phyloP scores from a whole-genome alignment of 2,888 invertebrate species.

The Trichopoda pennipes region DNA sequence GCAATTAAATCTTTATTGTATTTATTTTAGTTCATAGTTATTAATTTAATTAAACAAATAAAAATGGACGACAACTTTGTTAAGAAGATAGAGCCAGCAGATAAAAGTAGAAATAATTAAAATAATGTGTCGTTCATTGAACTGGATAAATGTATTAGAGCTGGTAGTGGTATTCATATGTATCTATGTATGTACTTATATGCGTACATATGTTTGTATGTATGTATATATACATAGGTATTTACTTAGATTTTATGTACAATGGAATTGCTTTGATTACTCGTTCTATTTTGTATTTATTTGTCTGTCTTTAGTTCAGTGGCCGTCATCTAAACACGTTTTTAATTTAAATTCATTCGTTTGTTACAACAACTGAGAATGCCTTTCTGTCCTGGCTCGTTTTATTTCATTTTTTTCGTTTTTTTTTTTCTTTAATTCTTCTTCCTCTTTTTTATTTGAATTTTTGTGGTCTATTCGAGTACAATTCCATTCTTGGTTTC shows the following conservation, averaged over 20 bases:
- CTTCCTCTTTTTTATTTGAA: background rate
- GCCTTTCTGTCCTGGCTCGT: slow-evolving; percentile 11
- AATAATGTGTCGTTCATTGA: slow-evolving; percentile 58
- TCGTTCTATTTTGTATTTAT: slow-evolving; percentile 11
- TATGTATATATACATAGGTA: no score
- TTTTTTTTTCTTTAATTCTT: background rate
- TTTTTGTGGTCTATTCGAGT: slow-evolving; percentile 21
- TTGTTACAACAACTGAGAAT: slow-evolving; percentile 32
- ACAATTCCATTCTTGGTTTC: slow-evolving; percentile 13
- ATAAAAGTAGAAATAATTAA: slow-evolving; percentile 50
- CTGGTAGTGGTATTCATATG: background rate
- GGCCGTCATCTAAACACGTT: slow-evolving; percentile 52
- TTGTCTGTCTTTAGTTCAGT: slow-evolving; percentile 31
- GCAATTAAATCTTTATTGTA: slow-evolving; percentile 48
- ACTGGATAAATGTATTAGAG: slow-evolving; percentile 34
- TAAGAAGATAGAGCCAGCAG: slow-evolving; percentile 6
- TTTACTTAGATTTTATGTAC: background rate
- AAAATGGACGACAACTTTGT: slow-evolving; percentile 36
- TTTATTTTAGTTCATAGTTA: slow-evolving; percentile 20
- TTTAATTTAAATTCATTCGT: slow-evolving; percentile 62
- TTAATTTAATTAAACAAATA: slow-evolving; percentile 10
- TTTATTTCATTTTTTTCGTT: background rate
- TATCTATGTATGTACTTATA: background rate
- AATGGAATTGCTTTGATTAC: background rate
- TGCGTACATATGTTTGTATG: no score